Evolutionary conservation across 2,113 vertebrate genomes (phyloP).

Genomic region (Apaloderma vittatum): DNA sequence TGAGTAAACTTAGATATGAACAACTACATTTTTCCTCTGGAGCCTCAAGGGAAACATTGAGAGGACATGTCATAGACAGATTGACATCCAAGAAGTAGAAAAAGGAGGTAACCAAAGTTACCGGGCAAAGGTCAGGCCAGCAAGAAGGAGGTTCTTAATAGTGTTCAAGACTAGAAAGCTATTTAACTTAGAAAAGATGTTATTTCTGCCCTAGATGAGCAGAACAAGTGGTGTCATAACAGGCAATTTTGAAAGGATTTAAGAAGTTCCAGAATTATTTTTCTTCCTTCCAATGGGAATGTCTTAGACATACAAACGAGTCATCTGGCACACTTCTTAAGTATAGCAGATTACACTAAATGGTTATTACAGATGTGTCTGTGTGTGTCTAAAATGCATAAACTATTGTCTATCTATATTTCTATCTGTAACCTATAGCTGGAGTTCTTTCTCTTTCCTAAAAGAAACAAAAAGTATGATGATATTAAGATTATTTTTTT

Average conservation of each 20-base stretch:
- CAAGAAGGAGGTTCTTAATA: not conserved
- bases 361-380: not conserved
- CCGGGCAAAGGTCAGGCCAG: not conserved
- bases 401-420: not conserved
- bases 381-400: not conserved
- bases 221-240: not conserved
- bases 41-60: not conserved
- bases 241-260: not conserved
- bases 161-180: not conserved
- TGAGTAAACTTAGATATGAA: not conserved
- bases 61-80: not conserved
- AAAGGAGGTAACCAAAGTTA: rapidly evolving
- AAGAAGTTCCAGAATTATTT: not conserved
- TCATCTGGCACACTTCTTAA: not conserved
- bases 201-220: not conserved
- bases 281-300: not conserved
- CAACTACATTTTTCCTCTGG: not conserved
- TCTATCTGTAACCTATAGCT: not conserved
- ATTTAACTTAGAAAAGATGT: not conserved
- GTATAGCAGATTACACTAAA: not conserved
- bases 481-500: not conserved
- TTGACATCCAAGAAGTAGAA: not conserved
- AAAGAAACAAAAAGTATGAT: not conserved
- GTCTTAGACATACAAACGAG: not conserved
- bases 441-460: not conserved